Percentiles rank a stretch among this genome's conserved stretches.
Conservation (phyloP, 2,113 vertebrate genomes). For the Sylvietta virens region DNA sequence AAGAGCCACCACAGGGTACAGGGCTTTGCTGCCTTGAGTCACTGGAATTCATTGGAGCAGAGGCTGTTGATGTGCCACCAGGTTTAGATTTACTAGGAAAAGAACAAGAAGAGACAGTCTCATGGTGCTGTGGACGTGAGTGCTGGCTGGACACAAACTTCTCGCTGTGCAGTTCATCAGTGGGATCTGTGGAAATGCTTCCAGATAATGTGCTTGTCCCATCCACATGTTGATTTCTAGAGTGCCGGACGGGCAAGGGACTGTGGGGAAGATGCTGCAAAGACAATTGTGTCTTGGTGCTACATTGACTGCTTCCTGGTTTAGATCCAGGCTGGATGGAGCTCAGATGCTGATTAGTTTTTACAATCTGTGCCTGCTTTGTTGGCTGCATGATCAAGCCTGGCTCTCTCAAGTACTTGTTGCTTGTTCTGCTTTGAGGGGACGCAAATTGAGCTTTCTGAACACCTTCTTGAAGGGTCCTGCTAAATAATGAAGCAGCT, state of each 20-base stretch:
- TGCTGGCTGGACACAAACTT: slow-evolving; percentile 41
- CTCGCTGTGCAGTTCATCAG: slow-evolving; percentile 60
- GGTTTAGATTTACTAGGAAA: slow-evolving; percentile 70
- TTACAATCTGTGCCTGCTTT: slow-evolving; percentile 95
- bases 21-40: slow-evolving; percentile 69
- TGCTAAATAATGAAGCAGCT: slow-evolving; percentile 64
- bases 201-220: not conserved
- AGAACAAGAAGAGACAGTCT: slow-evolving; percentile 51
- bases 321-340: slow-evolving; percentile 70
- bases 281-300: slow-evolving; percentile 61
- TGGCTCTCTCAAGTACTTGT: slow-evolving; percentile 75
- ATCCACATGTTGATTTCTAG: slow-evolving; percentile 57
- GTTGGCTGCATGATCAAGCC: slow-evolving; percentile 84
- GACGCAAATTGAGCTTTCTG: slow-evolving; percentile 73
- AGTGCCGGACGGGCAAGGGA: slow-evolving; percentile 77
- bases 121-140: slow-evolving; percentile 58
- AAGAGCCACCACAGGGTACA: slow-evolving; percentile 5
- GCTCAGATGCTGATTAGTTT: slow-evolving; percentile 90
- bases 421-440: slow-evolving; percentile 72
- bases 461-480: slow-evolving; percentile 73
- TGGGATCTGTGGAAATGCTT: not conserved
- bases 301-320: slow-evolving; percentile 10
- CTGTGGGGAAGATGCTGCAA: slow-evolving; percentile 82
- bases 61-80: slow-evolving; percentile 63
- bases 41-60: not conserved